Evolutionary conservation across 2,113 vertebrate genomes (phyloP).

Genomic region (Chaetodon auriga): DNA sequence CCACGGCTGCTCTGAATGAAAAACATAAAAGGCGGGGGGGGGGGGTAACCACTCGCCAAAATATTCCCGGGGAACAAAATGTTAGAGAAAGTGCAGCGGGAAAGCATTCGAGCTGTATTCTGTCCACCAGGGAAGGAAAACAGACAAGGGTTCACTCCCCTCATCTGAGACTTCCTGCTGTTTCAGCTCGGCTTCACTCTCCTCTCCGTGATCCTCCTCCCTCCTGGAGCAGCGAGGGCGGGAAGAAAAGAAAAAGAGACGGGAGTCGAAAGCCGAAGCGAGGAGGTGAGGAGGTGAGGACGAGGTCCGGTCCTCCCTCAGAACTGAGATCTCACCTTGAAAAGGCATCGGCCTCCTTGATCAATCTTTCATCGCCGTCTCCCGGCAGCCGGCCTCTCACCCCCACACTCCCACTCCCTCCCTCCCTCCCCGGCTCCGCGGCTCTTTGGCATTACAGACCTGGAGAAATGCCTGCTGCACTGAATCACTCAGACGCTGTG

Average conservation of each 20-base stretch:
- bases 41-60: constrained; percentile 4
- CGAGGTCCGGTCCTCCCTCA: constrained; percentile 49
- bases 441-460: constrained; percentile 46
- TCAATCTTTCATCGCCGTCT: constrained; percentile 73
- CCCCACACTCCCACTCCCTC: neutral
- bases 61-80: constrained; percentile 40
- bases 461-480: constrained; percentile 43
- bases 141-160: constrained; percentile 25
- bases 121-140: constrained; percentile 45
- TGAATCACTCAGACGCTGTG: constrained; percentile 62
- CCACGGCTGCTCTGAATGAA: neutral
- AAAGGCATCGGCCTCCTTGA: constrained; percentile 61
- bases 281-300: constrained; percentile 59
- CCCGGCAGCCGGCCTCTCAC: constrained; percentile 43
- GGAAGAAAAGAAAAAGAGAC: neutral
- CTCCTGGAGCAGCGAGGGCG: neutral
- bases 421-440: constrained; percentile 1
- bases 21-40: neutral
- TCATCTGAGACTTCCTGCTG: constrained; percentile 57
- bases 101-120: constrained; percentile 30
- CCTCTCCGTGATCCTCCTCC: constrained; percentile 5
- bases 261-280: neutral
- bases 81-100: constrained; percentile 38
- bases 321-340: constrained; percentile 75
- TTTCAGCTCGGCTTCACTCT: constrained; percentile 24